Base-by-base conservation (phyloP, 2,888 invertebrate genomes). In the Microchrysa polita region DNA sequence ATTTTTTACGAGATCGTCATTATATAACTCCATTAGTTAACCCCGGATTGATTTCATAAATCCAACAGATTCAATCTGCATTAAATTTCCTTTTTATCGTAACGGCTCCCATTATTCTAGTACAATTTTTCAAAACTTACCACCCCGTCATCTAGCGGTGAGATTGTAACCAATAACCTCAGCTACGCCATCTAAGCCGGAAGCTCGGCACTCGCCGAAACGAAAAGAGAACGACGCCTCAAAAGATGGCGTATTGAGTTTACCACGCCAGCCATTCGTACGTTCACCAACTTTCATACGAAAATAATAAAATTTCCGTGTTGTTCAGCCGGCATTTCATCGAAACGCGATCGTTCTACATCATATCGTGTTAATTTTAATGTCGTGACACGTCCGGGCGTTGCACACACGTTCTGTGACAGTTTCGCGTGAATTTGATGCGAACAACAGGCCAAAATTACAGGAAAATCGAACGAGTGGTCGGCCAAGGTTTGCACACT, bases 201-300 rank as follows among this genome's bases (percentile, higher is more conserved):
- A 77, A 78, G 78, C 74, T 72, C 72, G 72, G 74, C 60, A 77
- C 74, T 76, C 78, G 77, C 69, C 77, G 77, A 78, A 75, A 76
- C 60, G 53, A 53, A 14, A 48, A 72, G 63, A 53, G 65, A 72
- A 72, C 77, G 81, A 81, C 81, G 80, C 80, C 80, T 80, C 80
- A 81, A 80, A 81, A 81, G 81, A 81, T 81, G 81, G 81, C 81
- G 81, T 80, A 79, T 78, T 78, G 75, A 77, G 78, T 78, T 78
- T 75, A 78, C 76, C 77, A 75, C 77, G 76, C 77, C 77, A 76
- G 76, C 76, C 72, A 72, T 72, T 60, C 27, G 71, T 53, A 23
- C 9, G 9, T 53, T 40, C 40, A 42, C 55, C 48, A 44, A 60
- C 60, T 42, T 59, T 48, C 14, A 60, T 60, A 72, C n/a, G 16